Evolutionary conservation across 2,113 vertebrate species (phyloP).

Genomic region (Protomyctophum bolini): DNA sequence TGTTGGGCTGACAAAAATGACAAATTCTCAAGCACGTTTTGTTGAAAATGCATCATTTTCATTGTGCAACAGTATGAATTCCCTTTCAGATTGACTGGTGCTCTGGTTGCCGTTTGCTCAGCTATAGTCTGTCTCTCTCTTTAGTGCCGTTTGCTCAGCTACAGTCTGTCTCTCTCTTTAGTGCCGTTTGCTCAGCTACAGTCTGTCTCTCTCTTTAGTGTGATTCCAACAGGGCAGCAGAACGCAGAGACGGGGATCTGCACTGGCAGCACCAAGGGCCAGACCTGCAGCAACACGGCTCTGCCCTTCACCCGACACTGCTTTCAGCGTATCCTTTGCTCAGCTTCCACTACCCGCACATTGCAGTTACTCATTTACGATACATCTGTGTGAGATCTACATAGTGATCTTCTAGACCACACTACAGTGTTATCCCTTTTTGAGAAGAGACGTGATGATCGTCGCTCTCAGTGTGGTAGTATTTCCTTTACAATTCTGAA

Average conservation of each 20-base stretch:
- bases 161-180: slow-evolving; percentile 61
- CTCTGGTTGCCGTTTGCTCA: slow-evolving; percentile 17
- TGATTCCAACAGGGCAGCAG: slow-evolving; percentile 76
- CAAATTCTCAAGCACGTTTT: neutral
- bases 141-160: slow-evolving; percentile 74
- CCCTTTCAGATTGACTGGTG: neutral
- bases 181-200: slow-evolving; percentile 63
- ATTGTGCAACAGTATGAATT: neutral
- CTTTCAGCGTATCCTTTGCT: slow-evolving; percentile 96
- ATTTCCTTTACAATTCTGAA: slow-evolving; percentile 79
- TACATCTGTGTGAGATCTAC: neutral
- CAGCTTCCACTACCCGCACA: neutral
- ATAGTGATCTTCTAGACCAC: neutral
- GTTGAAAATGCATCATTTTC: neutral
- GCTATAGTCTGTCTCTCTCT: slow-evolving; percentile 43
- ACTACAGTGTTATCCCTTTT: neutral
- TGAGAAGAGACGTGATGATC: neutral
- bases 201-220: slow-evolving; percentile 70
- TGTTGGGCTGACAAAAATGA: neutral
- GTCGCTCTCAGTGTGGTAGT: neutral
- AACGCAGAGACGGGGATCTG: slow-evolving; percentile 82
- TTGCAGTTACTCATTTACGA: neutral
- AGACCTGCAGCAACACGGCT: slow-evolving; percentile 87
- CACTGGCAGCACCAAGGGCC: slow-evolving; percentile 88
- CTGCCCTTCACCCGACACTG: slow-evolving; percentile 96